Evolutionary conservation across 2,113 vertebrate species (phyloP).

Genomic region (Pangasianodon hypophthalmus): DNA sequence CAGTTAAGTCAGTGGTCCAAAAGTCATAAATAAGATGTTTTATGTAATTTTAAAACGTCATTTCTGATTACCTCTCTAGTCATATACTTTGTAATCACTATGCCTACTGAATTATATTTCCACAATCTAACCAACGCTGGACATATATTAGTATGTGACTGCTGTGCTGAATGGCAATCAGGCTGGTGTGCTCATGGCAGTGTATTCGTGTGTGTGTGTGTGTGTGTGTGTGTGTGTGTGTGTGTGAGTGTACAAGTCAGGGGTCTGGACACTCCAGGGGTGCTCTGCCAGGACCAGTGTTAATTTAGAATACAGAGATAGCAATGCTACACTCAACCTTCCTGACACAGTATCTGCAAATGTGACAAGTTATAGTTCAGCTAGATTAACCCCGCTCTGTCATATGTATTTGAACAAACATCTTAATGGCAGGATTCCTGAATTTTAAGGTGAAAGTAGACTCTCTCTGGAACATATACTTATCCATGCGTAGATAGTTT

Average conservation of each 20-base stretch:
- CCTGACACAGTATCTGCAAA: background rate
- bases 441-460: background rate
- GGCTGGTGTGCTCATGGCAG: background rate
- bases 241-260: background rate
- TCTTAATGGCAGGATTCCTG: background rate
- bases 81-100: background rate
- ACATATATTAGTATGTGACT: slow-evolving; percentile 4
- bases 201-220: background rate
- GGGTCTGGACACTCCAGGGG: slow-evolving; percentile 34
- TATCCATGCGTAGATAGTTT: background rate
- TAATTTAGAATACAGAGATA: slow-evolving; percentile 13
- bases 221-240: background rate
- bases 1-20: background rate
- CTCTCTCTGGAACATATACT: slow-evolving; percentile 2
- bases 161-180: slow-evolving; percentile 7
- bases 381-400: slow-evolving; percentile 3
- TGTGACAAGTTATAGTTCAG: slow-evolving; percentile 1
- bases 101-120: background rate
- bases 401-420: background rate
- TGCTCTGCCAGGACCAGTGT: background rate
- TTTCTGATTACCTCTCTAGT: background rate
- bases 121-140: background rate
- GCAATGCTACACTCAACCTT: background rate
- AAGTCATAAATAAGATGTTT: background rate
- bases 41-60: background rate